These are phyloP conservation scores for Macrosiphum euphorbiae DNA, from an alignment of 2,888 invertebrate species.

Conservation along the genomic window DNA sequence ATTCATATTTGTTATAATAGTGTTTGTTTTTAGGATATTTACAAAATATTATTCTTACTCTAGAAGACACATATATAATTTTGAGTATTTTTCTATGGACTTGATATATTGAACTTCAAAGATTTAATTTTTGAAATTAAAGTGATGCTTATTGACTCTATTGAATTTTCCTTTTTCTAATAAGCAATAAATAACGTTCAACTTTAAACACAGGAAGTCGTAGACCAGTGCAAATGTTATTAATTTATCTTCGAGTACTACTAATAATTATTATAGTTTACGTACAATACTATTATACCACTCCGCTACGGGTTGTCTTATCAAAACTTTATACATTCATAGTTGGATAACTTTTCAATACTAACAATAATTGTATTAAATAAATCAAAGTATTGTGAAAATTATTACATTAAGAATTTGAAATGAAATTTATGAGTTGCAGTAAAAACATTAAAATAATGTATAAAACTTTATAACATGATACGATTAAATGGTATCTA, in stretches of 20 bases:
- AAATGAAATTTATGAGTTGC: background rate
- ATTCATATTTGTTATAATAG: background rate
- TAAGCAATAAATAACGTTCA: background rate
- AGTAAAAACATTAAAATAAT: background rate
- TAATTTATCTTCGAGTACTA: background rate
- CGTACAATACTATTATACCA: background rate
- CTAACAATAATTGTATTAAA: background rate
- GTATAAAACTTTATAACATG: background rate
- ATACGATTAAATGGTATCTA: background rate
- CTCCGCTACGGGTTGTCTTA: background rate
- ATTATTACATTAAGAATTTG: background rate
- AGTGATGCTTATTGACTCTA: background rate
- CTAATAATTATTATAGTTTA: background rate
- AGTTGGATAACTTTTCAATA: background rate
- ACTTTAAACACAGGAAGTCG: background rate
- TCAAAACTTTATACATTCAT: slow-evolving; percentile 13
- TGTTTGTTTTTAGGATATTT: background rate
- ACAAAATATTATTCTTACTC: background rate
- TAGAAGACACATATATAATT: background rate
- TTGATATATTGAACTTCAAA: background rate
- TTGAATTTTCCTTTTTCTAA: background rate
- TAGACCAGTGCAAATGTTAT: background rate
- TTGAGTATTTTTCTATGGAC: background rate
- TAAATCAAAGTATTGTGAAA: background rate
- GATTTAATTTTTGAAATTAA: background rate